Conservation (phyloP, 2,888 invertebrate species). For the Spisula solida region DNA sequence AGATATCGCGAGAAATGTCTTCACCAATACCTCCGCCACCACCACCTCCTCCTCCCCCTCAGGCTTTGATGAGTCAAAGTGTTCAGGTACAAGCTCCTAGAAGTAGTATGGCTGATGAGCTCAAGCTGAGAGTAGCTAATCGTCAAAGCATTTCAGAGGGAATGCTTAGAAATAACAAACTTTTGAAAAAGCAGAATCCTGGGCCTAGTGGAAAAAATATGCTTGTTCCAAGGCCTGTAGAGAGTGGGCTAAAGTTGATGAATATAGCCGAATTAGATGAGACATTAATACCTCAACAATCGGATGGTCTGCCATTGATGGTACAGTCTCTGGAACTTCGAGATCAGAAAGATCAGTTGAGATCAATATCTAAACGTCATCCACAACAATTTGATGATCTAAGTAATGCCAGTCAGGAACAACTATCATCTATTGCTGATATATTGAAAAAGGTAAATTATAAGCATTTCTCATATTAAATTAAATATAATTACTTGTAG, state of each 20-base stretch:
- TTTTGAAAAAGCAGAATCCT: slow-evolving; percentile 23
- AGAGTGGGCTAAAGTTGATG: slow-evolving; percentile 34
- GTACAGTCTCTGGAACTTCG: slow-evolving; percentile 78
- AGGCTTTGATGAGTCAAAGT: slow-evolving; percentile 41
- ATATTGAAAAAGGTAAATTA: slow-evolving; percentile 81
- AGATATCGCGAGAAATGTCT: slow-evolving; percentile 46
- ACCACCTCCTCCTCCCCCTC: slow-evolving; percentile 68
- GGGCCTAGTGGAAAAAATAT: slow-evolving; percentile 5
- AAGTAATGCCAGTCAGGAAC: slow-evolving; percentile 72
- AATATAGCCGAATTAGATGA: slow-evolving; percentile 44
- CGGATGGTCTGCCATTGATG: slow-evolving; percentile 72
- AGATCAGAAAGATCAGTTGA: slow-evolving; percentile 78
- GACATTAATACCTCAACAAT: slow-evolving; percentile 58
- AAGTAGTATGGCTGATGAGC: slow-evolving; percentile 68
- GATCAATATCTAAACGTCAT: slow-evolving; percentile 77
- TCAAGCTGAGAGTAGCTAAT: slow-evolving; percentile 47
- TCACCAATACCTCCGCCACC: slow-evolving; percentile 73
- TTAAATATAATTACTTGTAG: too few relatives aligned
- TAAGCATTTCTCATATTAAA: too few relatives aligned
- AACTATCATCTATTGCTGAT: slow-evolving; percentile 79
- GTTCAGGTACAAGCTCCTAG: slow-evolving; percentile 48
- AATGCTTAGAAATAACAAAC: slow-evolving; percentile 33
- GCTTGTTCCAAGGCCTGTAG: slow-evolving; percentile 17
- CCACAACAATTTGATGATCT: slow-evolving; percentile 79
- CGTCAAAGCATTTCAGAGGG: slow-evolving; percentile 65